phyloP scores from a whole-genome alignment of 2,113 vertebrate genomes.

The Saccopteryx leptura region DNA sequence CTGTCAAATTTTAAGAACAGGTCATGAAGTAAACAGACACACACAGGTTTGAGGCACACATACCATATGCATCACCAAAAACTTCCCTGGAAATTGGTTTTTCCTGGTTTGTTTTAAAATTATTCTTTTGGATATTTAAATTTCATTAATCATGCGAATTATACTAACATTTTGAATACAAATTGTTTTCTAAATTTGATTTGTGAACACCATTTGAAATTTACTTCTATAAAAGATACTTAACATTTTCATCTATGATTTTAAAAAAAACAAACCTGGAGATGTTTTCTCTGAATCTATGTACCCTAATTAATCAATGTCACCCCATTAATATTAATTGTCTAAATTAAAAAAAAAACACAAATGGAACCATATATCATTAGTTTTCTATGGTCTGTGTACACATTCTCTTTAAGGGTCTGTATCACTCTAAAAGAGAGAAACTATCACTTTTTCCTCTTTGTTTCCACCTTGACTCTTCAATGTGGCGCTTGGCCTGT shows the following conservation, averaged over 20 bases:
- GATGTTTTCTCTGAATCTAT: too few species aligned
- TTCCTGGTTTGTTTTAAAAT: not conserved
- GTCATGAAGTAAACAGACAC: slow-evolving; percentile 48
- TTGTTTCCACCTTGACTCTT: not conserved
- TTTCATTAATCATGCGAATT: not conserved
- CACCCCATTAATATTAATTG: too few species aligned
- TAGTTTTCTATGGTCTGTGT: not conserved
- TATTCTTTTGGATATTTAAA: not conserved
- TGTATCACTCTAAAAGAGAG: not conserved
- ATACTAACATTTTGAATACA: not conserved
- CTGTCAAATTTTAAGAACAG: slow-evolving; percentile 88
- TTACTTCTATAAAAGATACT: not conserved
- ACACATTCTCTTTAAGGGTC: not conserved
- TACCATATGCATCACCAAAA: not conserved
- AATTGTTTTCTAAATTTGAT: not conserved
- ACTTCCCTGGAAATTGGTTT: not conserved
- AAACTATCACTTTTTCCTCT: not conserved
- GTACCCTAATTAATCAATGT: too few species aligned
- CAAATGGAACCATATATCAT: not conserved
- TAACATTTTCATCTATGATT: not conserved
- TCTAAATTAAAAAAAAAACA: too few species aligned
- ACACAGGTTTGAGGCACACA: not conserved
- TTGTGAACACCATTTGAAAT: not conserved
- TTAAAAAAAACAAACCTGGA: not conserved
- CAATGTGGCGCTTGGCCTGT: too few species aligned